These are phyloP conservation scores for Coreius guichenoti DNA, from an alignment of 2,797 vertebrate genomes.

Conservation along the genomic window DNA sequence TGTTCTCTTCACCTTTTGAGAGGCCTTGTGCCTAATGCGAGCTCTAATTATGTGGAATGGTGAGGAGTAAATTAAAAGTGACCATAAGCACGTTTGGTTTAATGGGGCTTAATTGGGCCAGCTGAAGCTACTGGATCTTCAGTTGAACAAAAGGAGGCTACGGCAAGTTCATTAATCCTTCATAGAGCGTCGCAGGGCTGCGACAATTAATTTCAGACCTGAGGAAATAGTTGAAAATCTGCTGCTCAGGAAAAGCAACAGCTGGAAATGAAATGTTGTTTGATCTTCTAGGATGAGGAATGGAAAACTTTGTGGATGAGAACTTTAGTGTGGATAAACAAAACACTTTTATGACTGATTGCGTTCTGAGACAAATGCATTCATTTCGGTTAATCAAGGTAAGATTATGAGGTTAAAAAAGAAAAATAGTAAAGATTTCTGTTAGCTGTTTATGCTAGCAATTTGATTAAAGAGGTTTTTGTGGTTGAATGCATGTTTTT, in stretches of 20 bases:
- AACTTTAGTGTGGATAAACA: slow-evolving; percentile 36
- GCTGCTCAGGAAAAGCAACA: slow-evolving; percentile 19
- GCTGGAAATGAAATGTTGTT: slow-evolving; percentile 43
- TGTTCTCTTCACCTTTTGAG: slow-evolving; percentile 52
- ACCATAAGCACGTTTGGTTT: slow-evolving; percentile 68
- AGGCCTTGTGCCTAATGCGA: slow-evolving; percentile 62
- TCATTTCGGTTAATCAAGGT: not conserved
- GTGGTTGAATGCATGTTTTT: not conserved
- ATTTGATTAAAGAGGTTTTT: not conserved
- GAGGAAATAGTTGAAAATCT: slow-evolving; percentile 41
- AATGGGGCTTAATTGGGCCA: slow-evolving; percentile 69
- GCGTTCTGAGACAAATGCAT: slow-evolving; percentile 21
- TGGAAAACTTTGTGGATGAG: slow-evolving; percentile 5
- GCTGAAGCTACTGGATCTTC: slow-evolving; percentile 65
- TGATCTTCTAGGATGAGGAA: slow-evolving; percentile 39
- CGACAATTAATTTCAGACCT: slow-evolving; percentile 55
- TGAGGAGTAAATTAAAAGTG: slow-evolving; percentile 71
- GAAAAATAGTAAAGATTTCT: not conserved
- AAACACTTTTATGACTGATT: slow-evolving; percentile 20
- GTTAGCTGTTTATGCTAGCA: not conserved
- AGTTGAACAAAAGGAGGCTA: slow-evolving; percentile 54
- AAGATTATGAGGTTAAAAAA: not conserved
- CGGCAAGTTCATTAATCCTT: slow-evolving; percentile 43
- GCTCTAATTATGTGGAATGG: slow-evolving; percentile 70
- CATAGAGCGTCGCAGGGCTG: slow-evolving; percentile 25